Conservation (phyloP, 2,888 invertebrate genomes). For the Argyra leucocephala region DNA sequence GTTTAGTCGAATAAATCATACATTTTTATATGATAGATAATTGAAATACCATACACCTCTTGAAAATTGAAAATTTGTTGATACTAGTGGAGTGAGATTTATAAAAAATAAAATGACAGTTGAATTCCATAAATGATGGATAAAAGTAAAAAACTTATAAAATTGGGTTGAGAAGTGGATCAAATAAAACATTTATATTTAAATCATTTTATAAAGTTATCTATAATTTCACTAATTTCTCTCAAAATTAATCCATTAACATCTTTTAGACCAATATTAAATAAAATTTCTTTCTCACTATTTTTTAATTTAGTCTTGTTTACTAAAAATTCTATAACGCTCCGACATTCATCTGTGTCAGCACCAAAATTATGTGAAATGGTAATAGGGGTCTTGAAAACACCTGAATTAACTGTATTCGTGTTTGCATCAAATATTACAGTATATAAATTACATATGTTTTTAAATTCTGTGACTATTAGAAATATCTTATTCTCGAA, state of each 20-base stretch:
- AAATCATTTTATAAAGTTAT: too few species aligned
- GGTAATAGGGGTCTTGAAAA: slow-evolving; percentile 29
- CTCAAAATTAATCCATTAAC: slow-evolving; percentile 29
- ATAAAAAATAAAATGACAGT: too few species aligned
- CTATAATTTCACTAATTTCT: slow-evolving; percentile 30
- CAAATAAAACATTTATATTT: too few species aligned
- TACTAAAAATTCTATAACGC: slow-evolving; percentile 36
- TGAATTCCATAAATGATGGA: too few species aligned
- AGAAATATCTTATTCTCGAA: slow-evolving; percentile 38
- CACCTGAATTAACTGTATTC: slow-evolving; percentile 22
- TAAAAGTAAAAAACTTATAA: too few species aligned
- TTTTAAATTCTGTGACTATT: slow-evolving; percentile 36
- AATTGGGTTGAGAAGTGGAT: too few species aligned
- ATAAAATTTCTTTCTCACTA: slow-evolving; percentile 33
- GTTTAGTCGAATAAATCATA: too few species aligned
- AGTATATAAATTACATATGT: slow-evolving; percentile 34
- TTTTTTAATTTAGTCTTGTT: slow-evolving; percentile 33
- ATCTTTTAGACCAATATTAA: slow-evolving; percentile 35
- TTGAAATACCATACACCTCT: too few species aligned
- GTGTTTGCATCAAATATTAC: slow-evolving; percentile 34
- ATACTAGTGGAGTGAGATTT: too few species aligned
- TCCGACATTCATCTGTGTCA: slow-evolving; percentile 34
- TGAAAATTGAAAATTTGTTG: too few species aligned
- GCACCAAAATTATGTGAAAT: slow-evolving; percentile 34
- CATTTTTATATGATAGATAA: too few species aligned